Base-by-base conservation (phyloP, 2,888 invertebrate genomes). In the Folsomia candida region DNA sequence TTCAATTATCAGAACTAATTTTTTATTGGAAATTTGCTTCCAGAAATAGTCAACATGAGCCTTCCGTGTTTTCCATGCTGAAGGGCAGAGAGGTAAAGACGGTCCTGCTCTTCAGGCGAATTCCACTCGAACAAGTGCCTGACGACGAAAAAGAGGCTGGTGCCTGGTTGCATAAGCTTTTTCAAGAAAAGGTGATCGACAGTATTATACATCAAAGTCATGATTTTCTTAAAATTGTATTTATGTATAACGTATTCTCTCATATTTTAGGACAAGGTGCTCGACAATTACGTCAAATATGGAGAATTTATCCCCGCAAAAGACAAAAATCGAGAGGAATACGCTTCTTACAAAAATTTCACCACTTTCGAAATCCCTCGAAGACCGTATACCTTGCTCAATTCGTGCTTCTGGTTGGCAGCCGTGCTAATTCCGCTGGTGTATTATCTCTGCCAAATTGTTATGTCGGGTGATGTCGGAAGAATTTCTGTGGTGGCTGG, bases 291-390 rank as follows among this genome's bases (percentile, higher is more conserved):
- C 81, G 78, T 87, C 20, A 86, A 88, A 81, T 90, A 90, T 1
- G 93, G 93, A 18, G 90, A 91, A 82, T 93, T 91, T 83, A 92
- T 92, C 83, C 84, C 87, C 65, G 88, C 89, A 59, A 91, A 91
- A 3, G 92, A 91, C 2, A 86, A 91, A 4, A 85, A 87, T 9
- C 18, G 60, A 18, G 24, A 47, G 25, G 57, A 60, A 20, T 27
- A 20, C 2, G 68, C 68, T 76, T 86, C 88, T 69, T 72, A 70
- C 68, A 57, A 73, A 67, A 71, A 76, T 47, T 78, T 88, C 25
- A 87, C 88, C 60, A 84, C 86, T 0, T 88, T 89, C 79, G 83
- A 84, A 64, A 81, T 88, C 26, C 82, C 86, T 9, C 88, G 88
- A 47, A 86, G 92, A 63, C 83, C 87, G 29, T 89, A 87, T 81